Evolutionary conservation across 2,888 invertebrate species (phyloP).

Genomic region (Philaethria dido): DNA sequence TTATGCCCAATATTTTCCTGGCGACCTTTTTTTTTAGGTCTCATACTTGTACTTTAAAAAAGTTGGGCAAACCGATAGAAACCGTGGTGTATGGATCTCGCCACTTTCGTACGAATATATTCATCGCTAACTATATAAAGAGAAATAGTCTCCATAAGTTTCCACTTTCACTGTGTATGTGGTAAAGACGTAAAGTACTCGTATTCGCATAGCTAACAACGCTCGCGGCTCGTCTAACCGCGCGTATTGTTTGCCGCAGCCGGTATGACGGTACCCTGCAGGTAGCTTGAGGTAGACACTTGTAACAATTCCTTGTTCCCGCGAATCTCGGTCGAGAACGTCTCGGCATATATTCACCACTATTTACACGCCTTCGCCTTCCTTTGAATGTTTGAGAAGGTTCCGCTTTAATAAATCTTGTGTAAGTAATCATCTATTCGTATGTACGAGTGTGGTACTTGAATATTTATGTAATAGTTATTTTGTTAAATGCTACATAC

Average conservation of each 20-base stretch:
- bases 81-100: no score
- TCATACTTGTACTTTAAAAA: no score
- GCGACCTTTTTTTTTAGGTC: no score
- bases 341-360: conserved; percentile 24
- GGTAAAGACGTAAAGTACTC: not conserved
- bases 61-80: no score
- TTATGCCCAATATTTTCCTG: no score
- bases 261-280: not conserved
- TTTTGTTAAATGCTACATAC: not conserved
- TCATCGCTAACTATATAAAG: not conserved
- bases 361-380: conserved; percentile 27
- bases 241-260: conserved; percentile 3
- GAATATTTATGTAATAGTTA: not conserved
- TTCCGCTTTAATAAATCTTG: conserved; percentile 6
- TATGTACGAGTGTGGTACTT: not conserved
- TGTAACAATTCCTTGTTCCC: conserved; percentile 22
- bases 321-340: conserved; percentile 32
- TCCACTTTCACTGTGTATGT: not conserved
- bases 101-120: no score
- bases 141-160: not conserved
- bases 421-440: not conserved
- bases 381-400: conserved; percentile 23
- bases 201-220: not conserved
- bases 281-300: conserved; percentile 2
- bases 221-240: not conserved